Evolutionary conservation across 2,888 invertebrate genomes (phyloP), one percentile per base, ranked within the genome.

Genomic region (Harpalus rubripes): DNA sequence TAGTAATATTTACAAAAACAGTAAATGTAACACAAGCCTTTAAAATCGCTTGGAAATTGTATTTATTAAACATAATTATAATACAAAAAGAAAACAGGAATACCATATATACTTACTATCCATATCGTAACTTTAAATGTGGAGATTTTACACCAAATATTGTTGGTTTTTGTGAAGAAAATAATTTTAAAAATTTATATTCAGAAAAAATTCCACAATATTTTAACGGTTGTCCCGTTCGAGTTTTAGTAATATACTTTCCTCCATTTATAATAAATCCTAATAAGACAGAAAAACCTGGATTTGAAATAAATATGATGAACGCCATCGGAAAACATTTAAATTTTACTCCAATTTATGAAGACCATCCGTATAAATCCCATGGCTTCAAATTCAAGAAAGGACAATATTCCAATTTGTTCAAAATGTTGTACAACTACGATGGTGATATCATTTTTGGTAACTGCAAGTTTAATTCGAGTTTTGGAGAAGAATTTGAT

Each of bases 361-460:
- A 58, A 10, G 18, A 68, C 3, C 81, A 81, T n/a, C 52, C 68
- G 56, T 56, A 56, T 4, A 22, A 18, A 26, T 16, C 15, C 32
- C 15, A 16, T 18, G 81, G 81, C 5, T 81, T 56, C 32, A 81
- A 58, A 68, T 81, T 10, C 10, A 12, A 18, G 6, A 68, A 26
- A 72, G 68, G 72, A n/a, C 26, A 26, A 7, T 81, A 81, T 16
- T 15, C 26, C 1, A 32, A 81, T 65, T 8, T 81, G 22, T 81
- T 56, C 15, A 22, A 56, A 32, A 52, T 81, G 52, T 26, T 81
- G 44, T 81, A 81, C 18, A 56, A 81, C 32, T 52, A 81, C 0
- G 81, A 68, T 22, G 81, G 81, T 16, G 81, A 81, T 8, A 65
- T 81, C 3, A n/a, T 81, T 1, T 81, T 81, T 81, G 81, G 81